phyloP scores from a whole-genome alignment of 1,140 invertebrate genomes.

The Homarus americanus region DNA sequence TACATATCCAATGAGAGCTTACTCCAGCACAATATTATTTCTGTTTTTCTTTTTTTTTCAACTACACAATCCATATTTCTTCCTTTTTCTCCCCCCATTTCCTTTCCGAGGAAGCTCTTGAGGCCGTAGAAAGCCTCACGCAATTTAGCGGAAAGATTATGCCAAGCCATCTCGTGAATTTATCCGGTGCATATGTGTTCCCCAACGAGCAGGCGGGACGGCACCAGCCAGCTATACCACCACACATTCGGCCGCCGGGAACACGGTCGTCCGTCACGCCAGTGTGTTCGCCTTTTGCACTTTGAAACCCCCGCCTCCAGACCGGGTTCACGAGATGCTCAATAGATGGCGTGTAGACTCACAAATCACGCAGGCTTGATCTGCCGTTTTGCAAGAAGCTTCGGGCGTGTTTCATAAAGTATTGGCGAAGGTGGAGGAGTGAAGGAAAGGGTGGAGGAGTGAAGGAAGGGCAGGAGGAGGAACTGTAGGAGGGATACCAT shows the following conservation, averaged over 20 bases:
- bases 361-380: slow-evolving; percentile 37
- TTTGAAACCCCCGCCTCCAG: slow-evolving; percentile 23
- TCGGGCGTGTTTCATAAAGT: slow-evolving; percentile 38
- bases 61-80: background rate
- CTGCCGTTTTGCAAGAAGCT: slow-evolving; percentile 30
- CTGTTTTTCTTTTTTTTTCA: background rate
- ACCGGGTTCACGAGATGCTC: slow-evolving; percentile 56
- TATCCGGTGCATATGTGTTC: slow-evolving; percentile 29
- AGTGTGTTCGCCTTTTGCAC: background rate
- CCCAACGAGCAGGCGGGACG: background rate
- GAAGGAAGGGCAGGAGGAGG: background rate
- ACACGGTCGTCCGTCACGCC: background rate
- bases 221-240: background rate
- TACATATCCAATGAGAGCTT: no score
- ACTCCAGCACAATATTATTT: no score
- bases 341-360: slow-evolving; percentile 65
- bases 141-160: slow-evolving; percentile 17
- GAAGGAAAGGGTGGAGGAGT: no score
- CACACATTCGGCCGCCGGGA: background rate
- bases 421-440: background rate
- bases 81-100: background rate
- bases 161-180: slow-evolving; percentile 19
- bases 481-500: background rate
- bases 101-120: no score
- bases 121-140: background rate